A percentile compares a stretch with the other conserved stretches of the same genome.
Evolutionary conservation across 2,113 vertebrate genomes (phyloP).

Genomic region (Antechinus stuartii): DNA sequence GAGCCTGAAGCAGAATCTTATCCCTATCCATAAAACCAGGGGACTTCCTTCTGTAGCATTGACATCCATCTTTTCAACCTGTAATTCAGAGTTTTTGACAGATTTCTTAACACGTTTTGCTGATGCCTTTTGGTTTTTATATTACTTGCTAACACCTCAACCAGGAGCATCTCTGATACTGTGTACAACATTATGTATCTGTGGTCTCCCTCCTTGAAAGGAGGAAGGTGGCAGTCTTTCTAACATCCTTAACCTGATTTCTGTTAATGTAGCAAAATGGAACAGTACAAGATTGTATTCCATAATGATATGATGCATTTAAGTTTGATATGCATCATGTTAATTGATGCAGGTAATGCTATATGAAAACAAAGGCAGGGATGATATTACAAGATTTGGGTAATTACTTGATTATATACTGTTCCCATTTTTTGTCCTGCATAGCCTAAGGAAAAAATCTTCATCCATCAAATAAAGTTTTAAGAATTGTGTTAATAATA

Average conservation of each 20-base stretch:
- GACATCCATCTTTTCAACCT: neutral
- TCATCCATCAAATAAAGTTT: constrained; percentile 25
- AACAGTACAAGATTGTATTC: neutral
- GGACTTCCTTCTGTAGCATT: neutral
- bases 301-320: neutral
- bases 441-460: neutral
- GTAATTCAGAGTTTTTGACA: neutral
- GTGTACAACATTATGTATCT: neutral
- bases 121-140: neutral
- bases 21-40: neutral
- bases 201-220: neutral
- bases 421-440: neutral
- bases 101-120: neutral
- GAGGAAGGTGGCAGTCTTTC: neutral
- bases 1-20: neutral
- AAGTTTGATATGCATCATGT: neutral
- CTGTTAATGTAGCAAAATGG: neutral
- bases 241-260: neutral
- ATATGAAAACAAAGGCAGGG: neutral
- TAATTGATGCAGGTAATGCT: neutral
- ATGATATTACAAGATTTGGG: neutral
- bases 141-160: neutral
- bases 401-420: neutral
- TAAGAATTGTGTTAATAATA: neutral
- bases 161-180: neutral